phyloP scores from a whole-genome alignment of 2,888 invertebrate genomes.

The Phymatocera aterrima region DNA sequence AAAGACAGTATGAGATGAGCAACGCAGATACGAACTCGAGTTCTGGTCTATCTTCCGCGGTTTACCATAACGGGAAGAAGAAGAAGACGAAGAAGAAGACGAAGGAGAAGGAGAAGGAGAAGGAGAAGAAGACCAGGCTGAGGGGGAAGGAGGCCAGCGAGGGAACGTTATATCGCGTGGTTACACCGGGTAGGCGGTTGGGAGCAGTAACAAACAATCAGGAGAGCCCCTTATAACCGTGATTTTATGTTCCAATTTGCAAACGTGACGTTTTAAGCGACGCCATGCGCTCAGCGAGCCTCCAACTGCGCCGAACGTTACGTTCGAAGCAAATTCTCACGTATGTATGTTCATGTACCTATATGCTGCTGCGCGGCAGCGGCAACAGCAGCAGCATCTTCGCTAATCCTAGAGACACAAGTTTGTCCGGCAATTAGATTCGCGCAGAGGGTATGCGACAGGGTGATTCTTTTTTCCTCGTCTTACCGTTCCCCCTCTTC shows the following conservation, averaged over 20 bases:
- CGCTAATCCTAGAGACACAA: not conserved
- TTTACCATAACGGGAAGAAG: not conserved
- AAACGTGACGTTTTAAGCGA: slow-evolving; percentile 61
- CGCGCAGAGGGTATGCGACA: not conserved
- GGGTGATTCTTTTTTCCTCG: not conserved
- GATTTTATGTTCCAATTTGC: slow-evolving; percentile 74
- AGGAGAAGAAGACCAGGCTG: too few relatives aligned
- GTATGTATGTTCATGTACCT: too few relatives aligned
- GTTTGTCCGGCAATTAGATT: slow-evolving; percentile 5
- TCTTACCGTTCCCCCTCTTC: not conserved
- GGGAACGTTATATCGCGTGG: not conserved
- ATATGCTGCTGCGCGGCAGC: too few relatives aligned
- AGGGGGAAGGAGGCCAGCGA: too few relatives aligned
- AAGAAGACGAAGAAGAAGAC: too few relatives aligned
- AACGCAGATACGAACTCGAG: not conserved
- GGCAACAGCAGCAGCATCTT: not conserved
- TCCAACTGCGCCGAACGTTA: not conserved
- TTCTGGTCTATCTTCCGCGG: not conserved
- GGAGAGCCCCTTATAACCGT: slow-evolving; percentile 67
- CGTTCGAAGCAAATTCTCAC: not conserved
- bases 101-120: not conserved
- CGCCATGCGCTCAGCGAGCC: slow-evolving; percentile 26
- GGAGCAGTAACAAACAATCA: slow-evolving; percentile 70
- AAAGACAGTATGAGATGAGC: not conserved
- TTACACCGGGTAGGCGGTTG: slow-evolving; percentile 64